A percentile compares a stretch with the other conserved stretches of the same genome.
Evolutionary conservation across 2,797 vertebrate genomes (phyloP).

Genomic region (Pelodytes ibericus): DNA sequence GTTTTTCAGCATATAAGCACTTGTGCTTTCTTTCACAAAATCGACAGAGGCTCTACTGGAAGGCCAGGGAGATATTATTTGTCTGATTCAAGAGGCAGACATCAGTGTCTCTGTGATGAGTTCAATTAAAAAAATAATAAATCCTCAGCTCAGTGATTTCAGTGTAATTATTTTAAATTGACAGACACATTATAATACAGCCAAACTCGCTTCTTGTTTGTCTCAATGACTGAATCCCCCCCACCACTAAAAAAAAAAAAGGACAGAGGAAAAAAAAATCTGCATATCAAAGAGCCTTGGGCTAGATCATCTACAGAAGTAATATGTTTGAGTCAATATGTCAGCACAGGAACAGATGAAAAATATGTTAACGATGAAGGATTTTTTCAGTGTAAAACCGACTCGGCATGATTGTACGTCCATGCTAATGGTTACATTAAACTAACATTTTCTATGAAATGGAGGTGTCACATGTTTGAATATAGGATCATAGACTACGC

Average conservation of each 20-base stretch:
- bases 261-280: slow-evolving; percentile 38
- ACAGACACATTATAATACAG: slow-evolving; percentile 57
- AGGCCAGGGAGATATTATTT: slow-evolving; percentile 51
- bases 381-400: slow-evolving; percentile 12
- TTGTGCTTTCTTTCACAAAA: slow-evolving; percentile 52
- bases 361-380: slow-evolving; percentile 44
- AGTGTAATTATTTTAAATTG: slow-evolving; percentile 56
- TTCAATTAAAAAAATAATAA: slow-evolving; percentile 58
- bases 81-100: slow-evolving; percentile 57
- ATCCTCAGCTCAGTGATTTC: slow-evolving; percentile 56
- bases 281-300: slow-evolving; percentile 54
- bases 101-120: slow-evolving; percentile 53
- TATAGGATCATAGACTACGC: background rate
- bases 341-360: slow-evolving; percentile 49
- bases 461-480: slow-evolving; percentile 6
- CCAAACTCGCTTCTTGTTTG: slow-evolving; percentile 45
- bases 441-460: slow-evolving; percentile 23
- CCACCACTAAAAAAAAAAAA: slow-evolving; percentile 37
- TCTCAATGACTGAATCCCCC: slow-evolving; percentile 31
- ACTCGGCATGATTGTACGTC: slow-evolving; percentile 32
- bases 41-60: slow-evolving; percentile 46
- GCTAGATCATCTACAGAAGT: slow-evolving; percentile 48
- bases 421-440: slow-evolving; percentile 28
- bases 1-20: slow-evolving; percentile 42
- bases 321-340: slow-evolving; percentile 53